Evolutionary conservation across 1,140 invertebrate species (phyloP).

Genomic region (Scylla paramamosain): DNA sequence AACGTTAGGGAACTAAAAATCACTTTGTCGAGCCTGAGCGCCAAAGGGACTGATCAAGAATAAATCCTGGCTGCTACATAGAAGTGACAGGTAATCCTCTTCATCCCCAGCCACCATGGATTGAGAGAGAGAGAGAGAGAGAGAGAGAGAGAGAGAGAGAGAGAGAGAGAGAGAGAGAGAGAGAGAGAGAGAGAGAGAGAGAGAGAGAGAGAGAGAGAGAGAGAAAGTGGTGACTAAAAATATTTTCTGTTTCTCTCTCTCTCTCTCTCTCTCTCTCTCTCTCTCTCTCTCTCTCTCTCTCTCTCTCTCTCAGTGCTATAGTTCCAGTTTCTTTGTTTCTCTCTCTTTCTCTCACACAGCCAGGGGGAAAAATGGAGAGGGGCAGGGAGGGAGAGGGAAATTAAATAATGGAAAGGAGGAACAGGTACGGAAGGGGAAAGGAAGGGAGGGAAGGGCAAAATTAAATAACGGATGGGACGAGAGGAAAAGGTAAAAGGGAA

Average conservation of each 20-base stretch:
- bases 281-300: background rate
- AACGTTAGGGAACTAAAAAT: background rate
- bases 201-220: too few species aligned
- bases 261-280: background rate
- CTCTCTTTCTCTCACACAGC: too few species aligned
- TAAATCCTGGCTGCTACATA: background rate
- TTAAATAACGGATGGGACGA: background rate
- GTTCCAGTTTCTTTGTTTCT: background rate
- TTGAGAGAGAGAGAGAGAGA: background rate
- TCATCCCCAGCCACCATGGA: background rate
- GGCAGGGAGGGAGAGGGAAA: background rate
- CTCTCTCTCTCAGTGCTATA: background rate
- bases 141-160: slow-evolving; percentile 8
- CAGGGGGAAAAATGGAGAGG: background rate
- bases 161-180: too few species aligned
- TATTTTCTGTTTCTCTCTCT: background rate
- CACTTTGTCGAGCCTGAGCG: background rate
- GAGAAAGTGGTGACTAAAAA: background rate
- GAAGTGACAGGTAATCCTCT: background rate
- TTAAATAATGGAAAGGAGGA: slow-evolving; percentile 23
- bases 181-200: too few species aligned
- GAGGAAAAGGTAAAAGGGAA: background rate
- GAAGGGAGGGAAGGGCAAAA: background rate
- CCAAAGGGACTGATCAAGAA: background rate
- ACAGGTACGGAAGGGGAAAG: background rate